A percentile compares a stretch with the other conserved stretches of the same genome.
phyloP scores from a whole-genome alignment of 2,797 vertebrate genomes.

The Nyctalus aviator region DNA sequence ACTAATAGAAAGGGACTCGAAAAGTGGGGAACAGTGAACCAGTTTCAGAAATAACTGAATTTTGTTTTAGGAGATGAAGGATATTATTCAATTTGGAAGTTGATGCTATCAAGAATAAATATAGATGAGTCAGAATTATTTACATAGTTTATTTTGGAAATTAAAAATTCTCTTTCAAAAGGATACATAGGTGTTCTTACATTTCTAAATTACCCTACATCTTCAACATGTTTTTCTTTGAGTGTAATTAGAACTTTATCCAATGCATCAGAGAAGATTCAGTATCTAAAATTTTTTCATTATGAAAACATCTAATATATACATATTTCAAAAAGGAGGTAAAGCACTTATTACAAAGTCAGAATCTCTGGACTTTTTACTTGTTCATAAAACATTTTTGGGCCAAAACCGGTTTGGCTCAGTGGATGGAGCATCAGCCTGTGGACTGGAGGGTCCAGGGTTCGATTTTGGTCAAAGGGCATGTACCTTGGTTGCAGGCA shows the following conservation, averaged over 20 bases:
- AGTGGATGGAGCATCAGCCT: no score
- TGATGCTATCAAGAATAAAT: constrained; percentile 34
- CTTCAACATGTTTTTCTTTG: neutral
- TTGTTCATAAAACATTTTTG: constrained; percentile 12
- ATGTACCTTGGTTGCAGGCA: no score
- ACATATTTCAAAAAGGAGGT: neutral
- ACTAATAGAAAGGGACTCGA: neutral
- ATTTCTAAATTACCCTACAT: constrained; percentile 26
- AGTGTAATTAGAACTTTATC: neutral
- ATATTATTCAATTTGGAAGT: constrained; percentile 31
- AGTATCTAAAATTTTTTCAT: neutral
- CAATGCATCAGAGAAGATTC: neutral
- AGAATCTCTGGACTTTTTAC: neutral
- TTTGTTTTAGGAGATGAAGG: constrained; percentile 37
- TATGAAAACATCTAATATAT: neutral
- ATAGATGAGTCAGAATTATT: constrained; percentile 10
- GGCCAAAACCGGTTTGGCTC: no score
- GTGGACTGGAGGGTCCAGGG: no score
- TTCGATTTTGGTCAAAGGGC: no score
- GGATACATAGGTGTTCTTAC: neutral
- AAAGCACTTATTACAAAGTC: neutral
- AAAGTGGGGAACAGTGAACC: constrained; percentile 5
- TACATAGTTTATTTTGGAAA: constrained; percentile 38
- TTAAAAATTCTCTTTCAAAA: constrained; percentile 28
- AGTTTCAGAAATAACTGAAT: constrained; percentile 51